phyloP scores from a whole-genome alignment of 2,888 invertebrate species.

The Callimorpha dominula region DNA sequence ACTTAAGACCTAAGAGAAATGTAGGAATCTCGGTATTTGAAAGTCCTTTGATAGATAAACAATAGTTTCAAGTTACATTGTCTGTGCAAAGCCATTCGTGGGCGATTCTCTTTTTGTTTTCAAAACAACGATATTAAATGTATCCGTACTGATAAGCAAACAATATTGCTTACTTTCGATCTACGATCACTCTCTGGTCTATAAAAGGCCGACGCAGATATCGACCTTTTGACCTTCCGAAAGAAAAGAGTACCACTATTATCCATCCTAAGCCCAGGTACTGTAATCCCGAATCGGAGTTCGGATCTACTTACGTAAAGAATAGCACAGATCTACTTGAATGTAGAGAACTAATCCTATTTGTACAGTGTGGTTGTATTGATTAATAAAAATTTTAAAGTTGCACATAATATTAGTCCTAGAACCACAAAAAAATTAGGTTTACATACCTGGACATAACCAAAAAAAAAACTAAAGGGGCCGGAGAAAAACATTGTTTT shows the following conservation, averaged over 20 bases:
- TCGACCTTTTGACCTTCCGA: background rate
- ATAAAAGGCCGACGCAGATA: background rate
- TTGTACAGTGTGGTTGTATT: no score
- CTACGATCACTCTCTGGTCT: background rate
- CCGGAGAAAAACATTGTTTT: conserved; percentile 40
- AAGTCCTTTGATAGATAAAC: background rate
- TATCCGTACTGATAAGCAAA: no score
- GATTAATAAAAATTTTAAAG: no score
- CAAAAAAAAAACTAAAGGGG: conserved; percentile 27
- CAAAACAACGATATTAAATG: background rate
- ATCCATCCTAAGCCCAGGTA: background rate
- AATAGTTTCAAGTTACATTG: background rate
- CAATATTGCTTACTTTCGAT: no score
- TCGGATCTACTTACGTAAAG: no score
- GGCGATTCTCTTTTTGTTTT: background rate
- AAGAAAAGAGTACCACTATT: background rate
- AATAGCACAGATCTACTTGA: no score
- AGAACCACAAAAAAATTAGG: no score
- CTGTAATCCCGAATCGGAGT: no score
- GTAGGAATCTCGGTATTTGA: background rate
- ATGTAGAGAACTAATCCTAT: no score
- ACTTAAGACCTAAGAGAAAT: no score
- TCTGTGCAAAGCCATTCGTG: background rate
- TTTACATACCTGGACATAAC: background rate
- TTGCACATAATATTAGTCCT: no score